These are phyloP conservation scores for Geococcyx californianus DNA, from an alignment of 2,113 vertebrate genomes.

Conservation along the genomic window DNA sequence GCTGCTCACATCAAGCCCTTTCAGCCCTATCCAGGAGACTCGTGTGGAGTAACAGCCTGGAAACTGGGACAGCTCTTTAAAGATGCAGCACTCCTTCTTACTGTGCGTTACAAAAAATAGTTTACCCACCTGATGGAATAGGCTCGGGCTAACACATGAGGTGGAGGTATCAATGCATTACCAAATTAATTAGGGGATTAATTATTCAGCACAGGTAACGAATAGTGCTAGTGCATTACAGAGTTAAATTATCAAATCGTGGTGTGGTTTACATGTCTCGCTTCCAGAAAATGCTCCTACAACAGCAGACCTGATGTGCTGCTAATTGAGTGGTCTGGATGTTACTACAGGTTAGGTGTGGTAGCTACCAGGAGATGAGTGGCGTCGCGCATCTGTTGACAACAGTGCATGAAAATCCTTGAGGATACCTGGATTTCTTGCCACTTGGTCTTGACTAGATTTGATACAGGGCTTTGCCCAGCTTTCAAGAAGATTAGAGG, in stretches of 20 bases:
- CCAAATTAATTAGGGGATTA: not conserved
- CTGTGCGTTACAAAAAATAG: not conserved
- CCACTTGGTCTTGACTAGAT: not conserved
- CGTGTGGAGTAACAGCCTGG: fast-evolving
- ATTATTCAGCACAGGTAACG: not conserved
- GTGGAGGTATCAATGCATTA: not conserved
- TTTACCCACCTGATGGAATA: not conserved
- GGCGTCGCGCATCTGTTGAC: not conserved
- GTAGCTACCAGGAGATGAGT: not conserved
- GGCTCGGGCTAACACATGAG: not conserved
- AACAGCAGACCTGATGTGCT: not conserved
- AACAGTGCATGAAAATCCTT: not conserved
- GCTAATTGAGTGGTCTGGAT: not conserved
- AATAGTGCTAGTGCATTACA: not conserved
- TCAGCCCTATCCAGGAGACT: not conserved
- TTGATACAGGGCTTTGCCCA: not conserved
- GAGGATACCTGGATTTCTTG: not conserved
- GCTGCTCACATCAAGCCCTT: not conserved
- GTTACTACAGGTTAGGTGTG: not conserved
- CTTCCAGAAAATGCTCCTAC: not conserved
- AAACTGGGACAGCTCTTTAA: not conserved
- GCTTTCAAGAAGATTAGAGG: not conserved
- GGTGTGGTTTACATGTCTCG: not conserved
- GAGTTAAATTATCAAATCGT: not conserved
- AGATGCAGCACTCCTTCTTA: not conserved